phyloP scores from a whole-genome alignment of 2,113 vertebrate species.

The Aspidoscelis tigris region DNA sequence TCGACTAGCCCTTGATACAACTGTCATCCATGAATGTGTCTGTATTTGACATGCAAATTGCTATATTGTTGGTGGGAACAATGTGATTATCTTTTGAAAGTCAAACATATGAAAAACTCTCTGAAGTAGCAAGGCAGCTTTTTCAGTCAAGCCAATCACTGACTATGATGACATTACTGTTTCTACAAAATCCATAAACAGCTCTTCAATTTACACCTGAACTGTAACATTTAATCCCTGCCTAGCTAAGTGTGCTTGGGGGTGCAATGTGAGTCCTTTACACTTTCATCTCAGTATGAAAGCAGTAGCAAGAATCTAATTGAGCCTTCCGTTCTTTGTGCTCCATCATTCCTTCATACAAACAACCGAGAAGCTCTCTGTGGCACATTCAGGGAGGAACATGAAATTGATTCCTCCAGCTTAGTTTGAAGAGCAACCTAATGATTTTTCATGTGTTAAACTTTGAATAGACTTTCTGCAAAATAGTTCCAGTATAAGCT shows the following conservation, averaged over 20 bases:
- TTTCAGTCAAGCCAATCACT: slow-evolving; percentile 8
- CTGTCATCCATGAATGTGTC: too few species aligned
- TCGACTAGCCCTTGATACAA: neutral
- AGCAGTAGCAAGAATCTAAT: slow-evolving; percentile 20
- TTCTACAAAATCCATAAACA: slow-evolving; percentile 28
- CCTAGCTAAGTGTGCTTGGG: slow-evolving; percentile 7
- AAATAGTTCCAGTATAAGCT: too few species aligned
- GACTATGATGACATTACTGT: neutral
- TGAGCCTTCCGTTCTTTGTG: neutral
- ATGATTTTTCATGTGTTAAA: neutral
- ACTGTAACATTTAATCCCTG: slow-evolving; percentile 12
- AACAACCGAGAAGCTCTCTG: neutral
- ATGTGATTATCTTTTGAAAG: neutral
- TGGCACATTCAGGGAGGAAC: slow-evolving; percentile 11
- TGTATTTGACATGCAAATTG: neutral
- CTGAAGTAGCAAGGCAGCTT: slow-evolving; percentile 23
- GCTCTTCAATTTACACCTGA: slow-evolving; percentile 19
- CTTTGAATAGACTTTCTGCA: neutral
- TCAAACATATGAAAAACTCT: neutral
- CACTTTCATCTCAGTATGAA: slow-evolving; percentile 7
- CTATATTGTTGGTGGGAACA: neutral
- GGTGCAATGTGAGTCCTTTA: slow-evolving; percentile 2
- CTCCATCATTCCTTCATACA: neutral
- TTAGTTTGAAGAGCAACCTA: neutral
- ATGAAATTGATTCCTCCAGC: slow-evolving; percentile 20